Evolutionary conservation across 2,888 invertebrate species (phyloP).

Genomic region (Poecilobothrus nobilitatus): DNA sequence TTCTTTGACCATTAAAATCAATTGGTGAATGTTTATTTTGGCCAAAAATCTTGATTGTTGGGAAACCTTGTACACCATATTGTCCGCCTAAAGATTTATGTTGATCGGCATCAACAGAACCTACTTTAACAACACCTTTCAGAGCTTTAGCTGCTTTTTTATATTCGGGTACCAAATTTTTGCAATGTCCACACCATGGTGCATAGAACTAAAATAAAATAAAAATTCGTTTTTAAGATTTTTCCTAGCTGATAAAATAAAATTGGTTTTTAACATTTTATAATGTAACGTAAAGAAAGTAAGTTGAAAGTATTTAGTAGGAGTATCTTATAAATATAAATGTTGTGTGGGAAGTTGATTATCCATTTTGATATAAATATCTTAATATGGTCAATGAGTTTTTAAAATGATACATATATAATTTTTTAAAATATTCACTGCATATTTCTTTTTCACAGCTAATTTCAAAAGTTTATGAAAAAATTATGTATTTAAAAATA

Average conservation of each 20-base stretch:
- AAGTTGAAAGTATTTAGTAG: no score
- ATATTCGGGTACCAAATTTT: constrained; percentile 85
- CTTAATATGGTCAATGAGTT: neutral
- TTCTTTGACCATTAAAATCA: constrained; percentile 77
- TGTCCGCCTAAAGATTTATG: constrained; percentile 71
- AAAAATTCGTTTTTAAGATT: neutral
- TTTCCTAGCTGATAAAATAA: no score
- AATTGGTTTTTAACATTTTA: no score
- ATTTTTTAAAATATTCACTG: neutral
- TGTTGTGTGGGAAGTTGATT: neutral
- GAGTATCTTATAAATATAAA: no score
- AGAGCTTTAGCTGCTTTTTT: constrained; percentile 86
- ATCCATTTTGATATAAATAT: neutral
- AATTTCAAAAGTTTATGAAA: no score
- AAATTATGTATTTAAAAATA: no score
- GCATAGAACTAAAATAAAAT: constrained; percentile 45
- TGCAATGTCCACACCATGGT: constrained; percentile 71
- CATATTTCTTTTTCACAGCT: no score
- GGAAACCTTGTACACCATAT: constrained; percentile 84
- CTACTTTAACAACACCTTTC: constrained; percentile 91
- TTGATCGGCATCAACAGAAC: constrained; percentile 86
- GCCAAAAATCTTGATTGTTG: constrained; percentile 92
- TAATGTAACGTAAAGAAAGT: no score
- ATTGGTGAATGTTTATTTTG: constrained; percentile 71
- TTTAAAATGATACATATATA: neutral